Percentiles rank a stretch among this genome's conserved stretches.
These are phyloP conservation scores for Gymnocheta viridis DNA, from an alignment of 2,888 invertebrate genomes.

Conservation along the genomic window DNA sequence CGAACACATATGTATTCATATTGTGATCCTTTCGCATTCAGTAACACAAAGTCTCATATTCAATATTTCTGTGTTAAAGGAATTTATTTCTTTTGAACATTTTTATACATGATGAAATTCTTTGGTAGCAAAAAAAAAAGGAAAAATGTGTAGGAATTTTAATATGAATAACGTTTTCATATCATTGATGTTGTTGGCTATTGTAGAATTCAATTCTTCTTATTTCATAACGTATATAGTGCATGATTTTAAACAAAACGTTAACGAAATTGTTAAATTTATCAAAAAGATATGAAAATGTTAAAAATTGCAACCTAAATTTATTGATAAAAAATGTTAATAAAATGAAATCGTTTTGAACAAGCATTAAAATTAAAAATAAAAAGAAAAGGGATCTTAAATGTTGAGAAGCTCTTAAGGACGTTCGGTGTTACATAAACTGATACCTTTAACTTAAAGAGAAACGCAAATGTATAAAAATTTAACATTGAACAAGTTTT, in stretches of 20 bases:
- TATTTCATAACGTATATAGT: neutral
- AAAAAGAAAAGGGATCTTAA: constrained; percentile 2
- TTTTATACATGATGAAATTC: constrained; percentile 37
- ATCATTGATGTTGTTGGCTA: no score
- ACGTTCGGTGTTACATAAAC: no score
- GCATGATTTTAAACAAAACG: no score
- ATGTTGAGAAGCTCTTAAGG: no score
- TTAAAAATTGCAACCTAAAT: constrained; percentile 11
- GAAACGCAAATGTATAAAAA: no score
- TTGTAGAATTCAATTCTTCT: neutral
- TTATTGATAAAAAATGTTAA: neutral
- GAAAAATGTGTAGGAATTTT: constrained; percentile 35
- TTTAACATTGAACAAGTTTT: no score
- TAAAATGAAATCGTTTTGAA: neutral
- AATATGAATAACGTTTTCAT: constrained; percentile 7
- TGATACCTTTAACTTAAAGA: no score
- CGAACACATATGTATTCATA: neutral
- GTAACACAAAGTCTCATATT: neutral
- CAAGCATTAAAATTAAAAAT: neutral
- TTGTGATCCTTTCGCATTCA: neutral
- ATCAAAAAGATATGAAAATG: constrained; percentile 14
- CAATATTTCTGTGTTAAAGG: constrained; percentile 24
- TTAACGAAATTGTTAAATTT: constrained; percentile 13
- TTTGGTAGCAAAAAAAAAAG: neutral
- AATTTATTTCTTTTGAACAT: constrained; percentile 24